Percentiles rank a stretch among this genome's conserved stretches.
These are phyloP conservation scores for Phrynocephalus vlangalii DNA, from an alignment of 2,797 vertebrate species.

Conservation along the genomic window DNA sequence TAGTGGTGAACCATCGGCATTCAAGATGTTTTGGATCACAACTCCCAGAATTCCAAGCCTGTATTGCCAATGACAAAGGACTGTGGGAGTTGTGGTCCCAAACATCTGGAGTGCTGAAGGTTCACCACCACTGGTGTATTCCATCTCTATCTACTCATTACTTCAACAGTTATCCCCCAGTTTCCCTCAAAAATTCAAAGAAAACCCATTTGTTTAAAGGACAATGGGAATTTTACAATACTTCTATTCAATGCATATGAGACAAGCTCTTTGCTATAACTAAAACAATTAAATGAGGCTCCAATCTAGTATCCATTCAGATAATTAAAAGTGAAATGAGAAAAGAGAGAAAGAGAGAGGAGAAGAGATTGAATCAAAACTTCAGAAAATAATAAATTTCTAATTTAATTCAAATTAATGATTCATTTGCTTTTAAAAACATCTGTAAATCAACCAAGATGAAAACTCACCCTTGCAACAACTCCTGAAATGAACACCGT, in stretches of 20 bases:
- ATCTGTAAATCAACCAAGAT: conserved; percentile 24
- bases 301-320: not conserved
- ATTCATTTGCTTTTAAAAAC: conserved; percentile 16
- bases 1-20: too few species aligned
- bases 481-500: conserved; percentile 91
- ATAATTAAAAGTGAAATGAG: not conserved
- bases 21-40: too few species aligned
- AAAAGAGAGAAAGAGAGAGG: not conserved
- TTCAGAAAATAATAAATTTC: conserved; percentile 19
- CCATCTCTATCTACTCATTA: not conserved
- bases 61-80: too few species aligned
- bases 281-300: not conserved
- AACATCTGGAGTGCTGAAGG: too few species aligned
- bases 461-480: conserved; percentile 86
- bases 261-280: not conserved
- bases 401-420: conserved; percentile 37
- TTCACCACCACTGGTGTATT: not conserved
- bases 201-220: not conserved
- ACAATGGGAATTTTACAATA: conserved; percentile 4
- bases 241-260: not conserved
- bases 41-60: too few species aligned
- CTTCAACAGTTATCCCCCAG: not conserved
- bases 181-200: not conserved
- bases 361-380: conserved; percentile 2
- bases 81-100: too few species aligned